Conservation (phyloP, 2,888 invertebrate species). For the Synergus itoensis region DNA sequence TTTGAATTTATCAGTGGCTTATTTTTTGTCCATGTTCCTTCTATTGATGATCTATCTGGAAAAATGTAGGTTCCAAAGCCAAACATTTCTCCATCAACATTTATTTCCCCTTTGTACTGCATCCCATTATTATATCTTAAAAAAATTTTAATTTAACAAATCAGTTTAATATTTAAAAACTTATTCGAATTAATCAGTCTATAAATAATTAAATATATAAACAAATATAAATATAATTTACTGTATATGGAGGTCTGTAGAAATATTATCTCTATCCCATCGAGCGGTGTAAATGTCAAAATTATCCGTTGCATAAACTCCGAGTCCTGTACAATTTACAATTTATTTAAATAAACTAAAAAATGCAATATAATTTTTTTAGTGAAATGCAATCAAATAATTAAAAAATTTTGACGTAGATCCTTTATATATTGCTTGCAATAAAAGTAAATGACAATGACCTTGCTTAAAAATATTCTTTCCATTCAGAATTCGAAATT, state of each 20-base stretch:
- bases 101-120: not conserved
- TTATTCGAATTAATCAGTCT: not conserved
- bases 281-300: not conserved
- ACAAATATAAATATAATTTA: not conserved
- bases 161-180: not conserved
- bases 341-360: not conserved
- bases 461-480: slow-evolving; percentile 1
- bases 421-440: not conserved
- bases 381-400: too few species aligned
- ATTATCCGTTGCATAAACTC: slow-evolving; percentile 2
- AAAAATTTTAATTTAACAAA: too few species aligned
- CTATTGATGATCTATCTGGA: not conserved
- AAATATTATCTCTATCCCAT: not conserved
- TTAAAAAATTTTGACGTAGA: not conserved
- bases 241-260: not conserved
- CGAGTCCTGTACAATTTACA: not conserved
- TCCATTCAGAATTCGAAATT: not conserved
- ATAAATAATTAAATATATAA: not conserved
- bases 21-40: not conserved
- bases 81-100: not conserved
- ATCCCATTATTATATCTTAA: not conserved
- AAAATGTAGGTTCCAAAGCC: not conserved
- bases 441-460: not conserved
- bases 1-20: not conserved
- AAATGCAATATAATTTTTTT: not conserved